phyloP scores from a whole-genome alignment of 2,113 vertebrate genomes.

The Edolisoma coerulescens region DNA sequence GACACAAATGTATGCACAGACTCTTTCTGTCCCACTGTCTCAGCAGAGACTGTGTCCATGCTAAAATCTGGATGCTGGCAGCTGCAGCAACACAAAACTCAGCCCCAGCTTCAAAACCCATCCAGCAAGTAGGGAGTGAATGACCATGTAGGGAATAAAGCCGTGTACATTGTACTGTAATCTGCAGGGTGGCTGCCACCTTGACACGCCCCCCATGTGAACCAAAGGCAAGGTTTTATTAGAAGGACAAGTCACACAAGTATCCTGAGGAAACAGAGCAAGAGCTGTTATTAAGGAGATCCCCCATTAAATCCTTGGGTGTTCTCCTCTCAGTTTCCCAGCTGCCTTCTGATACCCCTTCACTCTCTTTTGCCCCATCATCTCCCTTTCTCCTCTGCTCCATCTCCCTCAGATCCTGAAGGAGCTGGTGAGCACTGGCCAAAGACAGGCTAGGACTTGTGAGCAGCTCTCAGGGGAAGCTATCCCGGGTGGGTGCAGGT shows the following conservation, averaged over 20 bases:
- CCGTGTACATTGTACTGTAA: fast-evolving
- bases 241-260: not conserved
- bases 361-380: not conserved
- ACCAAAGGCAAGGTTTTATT: not conserved
- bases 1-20: fast-evolving
- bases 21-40: not conserved
- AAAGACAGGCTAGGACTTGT: not conserved
- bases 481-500: fast-evolving
- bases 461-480: not conserved
- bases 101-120: not conserved
- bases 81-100: not conserved
- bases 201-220: fast-evolving
- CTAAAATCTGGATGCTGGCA: not conserved
- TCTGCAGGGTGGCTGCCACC: not conserved
- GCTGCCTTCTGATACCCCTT: not conserved
- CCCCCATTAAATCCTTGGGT: not conserved
- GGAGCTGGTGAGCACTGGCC: not conserved
- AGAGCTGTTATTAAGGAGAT: not conserved
- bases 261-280: not conserved
- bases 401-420: not conserved
- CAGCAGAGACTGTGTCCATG: not conserved
- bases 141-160: not conserved
- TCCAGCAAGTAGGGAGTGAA: not conserved
- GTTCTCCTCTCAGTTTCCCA: not conserved
- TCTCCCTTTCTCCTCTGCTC: not conserved